A percentile compares a stretch with the other conserved stretches of the same genome.
phyloP scores from a whole-genome alignment of 2,797 vertebrate genomes.

The Percopsis omiscomaycus region DNA sequence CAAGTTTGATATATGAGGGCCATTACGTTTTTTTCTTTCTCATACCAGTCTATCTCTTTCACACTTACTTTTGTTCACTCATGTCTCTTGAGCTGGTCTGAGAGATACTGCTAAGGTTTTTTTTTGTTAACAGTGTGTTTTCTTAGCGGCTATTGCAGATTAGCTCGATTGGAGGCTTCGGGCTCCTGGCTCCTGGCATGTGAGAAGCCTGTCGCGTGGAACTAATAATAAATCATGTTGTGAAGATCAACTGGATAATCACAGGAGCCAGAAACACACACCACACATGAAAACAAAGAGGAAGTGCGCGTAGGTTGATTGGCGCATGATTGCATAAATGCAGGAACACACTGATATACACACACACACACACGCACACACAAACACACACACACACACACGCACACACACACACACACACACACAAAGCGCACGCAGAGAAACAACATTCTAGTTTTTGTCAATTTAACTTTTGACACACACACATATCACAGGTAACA shows the following conservation, averaged over 20 bases:
- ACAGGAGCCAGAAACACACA: constrained; percentile 13
- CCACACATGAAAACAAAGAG: neutral
- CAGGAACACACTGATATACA: neutral
- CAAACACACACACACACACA: neutral
- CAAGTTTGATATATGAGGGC: too few species aligned
- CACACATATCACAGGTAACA: neutral
- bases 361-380: neutral
- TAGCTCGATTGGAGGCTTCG: constrained; percentile 41
- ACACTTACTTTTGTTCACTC: constrained; percentile 10
- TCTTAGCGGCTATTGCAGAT: constrained; percentile 45
- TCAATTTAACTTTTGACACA: neutral
- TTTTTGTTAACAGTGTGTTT: constrained; percentile 45
- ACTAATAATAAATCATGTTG: constrained; percentile 28
- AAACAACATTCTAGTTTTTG: neutral
- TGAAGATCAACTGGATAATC: constrained; percentile 47
- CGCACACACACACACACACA: neutral
- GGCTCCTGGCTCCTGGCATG: constrained; percentile 32
- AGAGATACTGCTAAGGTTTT: constrained; percentile 27
- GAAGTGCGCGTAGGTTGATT: neutral
- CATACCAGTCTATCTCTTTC: constrained; percentile 15
- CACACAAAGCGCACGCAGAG: neutral
- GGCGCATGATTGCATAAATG: neutral
- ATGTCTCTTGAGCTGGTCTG: neutral
- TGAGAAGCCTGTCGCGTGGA: neutral
- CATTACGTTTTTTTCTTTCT: neutral